Evolutionary conservation across 2,797 vertebrate genomes (phyloP), one percentile per base, ranked within the genome.

Genomic region (Cynopterus sphinx): DNA sequence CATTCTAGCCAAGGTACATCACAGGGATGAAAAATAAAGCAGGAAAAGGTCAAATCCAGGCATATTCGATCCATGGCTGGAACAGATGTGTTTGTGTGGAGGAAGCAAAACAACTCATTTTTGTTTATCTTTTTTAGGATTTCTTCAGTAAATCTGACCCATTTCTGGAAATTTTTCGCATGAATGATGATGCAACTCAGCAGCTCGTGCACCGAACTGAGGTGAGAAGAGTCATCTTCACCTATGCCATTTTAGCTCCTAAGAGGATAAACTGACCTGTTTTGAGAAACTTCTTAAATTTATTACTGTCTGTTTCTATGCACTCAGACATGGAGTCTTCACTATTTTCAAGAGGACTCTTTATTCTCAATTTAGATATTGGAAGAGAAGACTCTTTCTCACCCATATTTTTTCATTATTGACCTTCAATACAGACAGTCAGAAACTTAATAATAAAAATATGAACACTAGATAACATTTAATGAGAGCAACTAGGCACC

Each of bases 101-200:
- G 90, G 59, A 68, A 96, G 93, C 55, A 26, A 53, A 17, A 57
- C 46, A 95, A 71, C 94, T 97, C 95, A 95, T 65, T 97, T 87
- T 70, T 81, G 68, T 97, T 0, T 84, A 90, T 97, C 96, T 93
- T 63, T 98, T 98, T 97, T 98, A 99, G 99, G 99, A 99, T 98
- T 99, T 99, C 98, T 99, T 99, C 99, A 99, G 99, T 98, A 99
- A 99, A 98, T 99, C 99, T 24, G 99, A 99, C 97, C 99, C 99
- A 57, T 99, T 99, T 98, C 98, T 99, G 98, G 99, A 99, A 98
- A 99, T 99, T 96, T 99, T 99, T 97, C 99, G 99, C 95, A 98
- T 99, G 98, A 99, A 99, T 46, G 99, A 99, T 91, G 99, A 99
- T 24, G 99, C 99, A 49, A 99, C 99, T 3, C 99, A 99, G 92